Conservation (phyloP, 37 sponge, comb jelly and placozoan genomes). For the Spongia lamella region DNA sequence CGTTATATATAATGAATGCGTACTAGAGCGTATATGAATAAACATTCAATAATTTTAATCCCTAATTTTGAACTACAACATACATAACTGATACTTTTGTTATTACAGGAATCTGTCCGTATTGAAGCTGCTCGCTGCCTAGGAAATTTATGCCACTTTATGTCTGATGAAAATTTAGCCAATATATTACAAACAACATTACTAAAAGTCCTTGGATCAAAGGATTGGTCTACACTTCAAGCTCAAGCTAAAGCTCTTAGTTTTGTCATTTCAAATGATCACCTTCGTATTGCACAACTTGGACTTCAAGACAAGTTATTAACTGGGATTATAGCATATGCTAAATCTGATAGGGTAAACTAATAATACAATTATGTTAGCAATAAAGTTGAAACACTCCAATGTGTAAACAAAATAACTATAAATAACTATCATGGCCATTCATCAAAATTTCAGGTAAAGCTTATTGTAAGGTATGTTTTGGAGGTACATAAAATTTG, state of each 20-base stretch:
- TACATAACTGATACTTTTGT: too few relatives aligned
- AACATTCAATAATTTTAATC: too few relatives aligned
- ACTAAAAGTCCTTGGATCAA: constrained; percentile 17
- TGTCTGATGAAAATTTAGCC: constrained; percentile 33
- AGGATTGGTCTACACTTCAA: constrained; percentile 67
- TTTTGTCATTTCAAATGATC: constrained; percentile 16
- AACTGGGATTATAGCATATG: constrained; percentile 29
- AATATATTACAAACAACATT: neutral
- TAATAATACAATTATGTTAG: neutral
- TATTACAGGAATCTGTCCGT: neutral
- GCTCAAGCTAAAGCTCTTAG: constrained; percentile 48
- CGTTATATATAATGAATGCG: too few relatives aligned
- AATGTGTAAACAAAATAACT: too few relatives aligned
- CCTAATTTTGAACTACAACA: too few relatives aligned
- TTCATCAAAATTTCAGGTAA: too few relatives aligned
- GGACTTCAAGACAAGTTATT: constrained; percentile 24
- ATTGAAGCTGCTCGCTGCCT: constrained; percentile 43
- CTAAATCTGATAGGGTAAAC: constrained; percentile 56
- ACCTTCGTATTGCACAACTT: constrained; percentile 14
- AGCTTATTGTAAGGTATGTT: too few relatives aligned
- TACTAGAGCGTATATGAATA: too few relatives aligned
- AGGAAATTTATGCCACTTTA: constrained; percentile 27
- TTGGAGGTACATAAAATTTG: too few relatives aligned
- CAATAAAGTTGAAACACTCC: neutral
- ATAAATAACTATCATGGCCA: too few relatives aligned